A percentile compares a stretch with the other conserved stretches of the same genome.
Conservation (phyloP, 2,797 vertebrate species). For the Bufotes viridis region DNA sequence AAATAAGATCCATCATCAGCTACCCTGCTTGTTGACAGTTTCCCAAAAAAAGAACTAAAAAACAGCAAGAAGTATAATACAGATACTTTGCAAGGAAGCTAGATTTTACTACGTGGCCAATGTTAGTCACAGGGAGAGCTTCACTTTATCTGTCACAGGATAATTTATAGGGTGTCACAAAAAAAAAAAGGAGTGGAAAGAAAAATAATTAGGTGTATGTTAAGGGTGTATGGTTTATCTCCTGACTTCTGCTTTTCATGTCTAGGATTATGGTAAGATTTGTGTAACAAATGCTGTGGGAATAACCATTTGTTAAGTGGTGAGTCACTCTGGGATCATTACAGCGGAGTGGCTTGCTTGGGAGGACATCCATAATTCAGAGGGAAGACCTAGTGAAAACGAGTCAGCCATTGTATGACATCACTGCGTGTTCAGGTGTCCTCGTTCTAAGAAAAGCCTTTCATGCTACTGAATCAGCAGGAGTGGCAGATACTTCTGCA, state of each 20-base stretch:
- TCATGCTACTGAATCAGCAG: constrained; percentile 30
- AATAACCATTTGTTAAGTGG: constrained; percentile 60
- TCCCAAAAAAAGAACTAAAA: too few species aligned
- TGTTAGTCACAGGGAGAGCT: not conserved
- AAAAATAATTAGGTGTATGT: not conserved
- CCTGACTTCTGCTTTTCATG: constrained; percentile 24
- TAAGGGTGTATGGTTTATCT: constrained; percentile 31
- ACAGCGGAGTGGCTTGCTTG: constrained; percentile 35
- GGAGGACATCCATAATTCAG: constrained; percentile 57
- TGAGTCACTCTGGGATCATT: constrained; percentile 58
- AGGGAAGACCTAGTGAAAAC: constrained; percentile 45
- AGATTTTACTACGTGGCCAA: not conserved
- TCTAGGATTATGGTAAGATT: constrained; percentile 33
- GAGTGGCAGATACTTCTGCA: not conserved
- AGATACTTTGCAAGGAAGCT: not conserved
- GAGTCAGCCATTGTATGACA: constrained; percentile 46
- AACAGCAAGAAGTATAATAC: too few species aligned
- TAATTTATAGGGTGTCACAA: not conserved
- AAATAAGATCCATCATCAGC: too few species aligned
- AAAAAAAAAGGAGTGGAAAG: not conserved
- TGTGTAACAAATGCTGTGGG: constrained; percentile 57
- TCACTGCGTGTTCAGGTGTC: constrained; percentile 31
- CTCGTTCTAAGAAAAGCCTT: constrained; percentile 38
- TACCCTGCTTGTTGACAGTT: not conserved
- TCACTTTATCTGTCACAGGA: not conserved